Conservation (phyloP, 2,888 invertebrate genomes). For the Linyphia triangularis region DNA sequence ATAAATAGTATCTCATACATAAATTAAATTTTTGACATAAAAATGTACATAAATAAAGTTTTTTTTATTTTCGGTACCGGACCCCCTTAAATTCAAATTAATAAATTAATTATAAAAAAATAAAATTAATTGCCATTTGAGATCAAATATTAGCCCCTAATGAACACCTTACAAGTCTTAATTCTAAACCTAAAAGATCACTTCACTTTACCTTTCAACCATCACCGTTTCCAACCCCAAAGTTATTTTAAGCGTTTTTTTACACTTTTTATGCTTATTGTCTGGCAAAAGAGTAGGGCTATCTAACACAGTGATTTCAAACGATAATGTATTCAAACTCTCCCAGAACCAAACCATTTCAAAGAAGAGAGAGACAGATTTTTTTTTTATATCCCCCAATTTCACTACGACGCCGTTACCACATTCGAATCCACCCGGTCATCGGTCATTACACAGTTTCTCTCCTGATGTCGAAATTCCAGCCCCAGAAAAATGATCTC, state of each 20-base stretch:
- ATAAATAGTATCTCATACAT: too few relatives aligned
- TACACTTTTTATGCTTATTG: conserved; percentile 71
- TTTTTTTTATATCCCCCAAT: conserved; percentile 32
- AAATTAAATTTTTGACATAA: too few relatives aligned
- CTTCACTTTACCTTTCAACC: conserved; percentile 30
- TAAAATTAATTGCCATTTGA: too few relatives aligned
- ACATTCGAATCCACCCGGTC: neutral
- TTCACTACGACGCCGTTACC: conserved; percentile 26
- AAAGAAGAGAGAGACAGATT: too few relatives aligned
- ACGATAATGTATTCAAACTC: conserved; percentile 67
- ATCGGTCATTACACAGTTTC: conserved; percentile 63
- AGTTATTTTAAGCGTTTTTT: conserved; percentile 68
- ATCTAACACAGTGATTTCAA: conserved; percentile 32
- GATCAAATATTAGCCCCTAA: neutral
- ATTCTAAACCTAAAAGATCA: neutral
- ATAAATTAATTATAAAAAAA: too few relatives aligned
- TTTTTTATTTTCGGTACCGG: too few relatives aligned
- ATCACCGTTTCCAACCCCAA: neutral
- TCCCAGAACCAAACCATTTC: too few relatives aligned
- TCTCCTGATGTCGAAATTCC: conserved; percentile 20
- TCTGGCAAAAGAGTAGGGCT: conserved; percentile 26
- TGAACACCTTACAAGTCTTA: neutral
- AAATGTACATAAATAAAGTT: too few relatives aligned
- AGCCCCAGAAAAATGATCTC: conserved; percentile 40
- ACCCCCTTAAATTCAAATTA: too few relatives aligned